Evolutionary conservation across 2,888 invertebrate genomes (phyloP).

Genomic region (Leptopilina drosophilae): DNA sequence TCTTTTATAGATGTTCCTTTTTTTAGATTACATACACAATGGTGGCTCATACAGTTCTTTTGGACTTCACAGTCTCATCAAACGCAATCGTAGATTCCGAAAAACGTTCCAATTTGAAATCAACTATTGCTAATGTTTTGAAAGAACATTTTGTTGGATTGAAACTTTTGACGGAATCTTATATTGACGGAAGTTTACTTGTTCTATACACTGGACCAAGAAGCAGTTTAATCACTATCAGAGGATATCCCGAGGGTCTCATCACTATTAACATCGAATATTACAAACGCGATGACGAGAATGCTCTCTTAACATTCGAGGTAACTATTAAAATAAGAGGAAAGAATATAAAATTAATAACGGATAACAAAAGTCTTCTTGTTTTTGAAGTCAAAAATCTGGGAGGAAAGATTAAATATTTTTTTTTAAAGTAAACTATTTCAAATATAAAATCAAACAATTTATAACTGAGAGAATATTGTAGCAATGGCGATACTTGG

Average conservation of each 20-base stretch:
- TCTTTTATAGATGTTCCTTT: neutral
- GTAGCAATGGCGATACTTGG: slow-evolving; percentile 81
- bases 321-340: slow-evolving; percentile 78
- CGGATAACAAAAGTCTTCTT: neutral
- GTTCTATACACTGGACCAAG: slow-evolving; percentile 85
- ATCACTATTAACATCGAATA: slow-evolving; percentile 91
- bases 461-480: slow-evolving; percentile 72
- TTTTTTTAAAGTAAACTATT: neutral
- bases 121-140: slow-evolving; percentile 84
- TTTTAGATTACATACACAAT: slow-evolving; percentile 75
- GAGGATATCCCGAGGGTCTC: slow-evolving; percentile 86
- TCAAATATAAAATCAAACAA: neutral
- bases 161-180: slow-evolving; percentile 83
- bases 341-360: too few species aligned
- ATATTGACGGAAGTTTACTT: slow-evolving; percentile 84
- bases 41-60: slow-evolving; percentile 88
- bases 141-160: slow-evolving; percentile 86
- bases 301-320: slow-evolving; percentile 86
- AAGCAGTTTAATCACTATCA: slow-evolving; percentile 84
- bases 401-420: neutral
- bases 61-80: slow-evolving; percentile 88
- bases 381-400: slow-evolving; percentile 28
- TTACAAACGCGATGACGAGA: slow-evolving; percentile 86
- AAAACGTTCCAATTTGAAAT: slow-evolving; percentile 83
- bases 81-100: slow-evolving; percentile 83